Evolutionary conservation across 2,888 invertebrate genomes (phyloP).

Genomic region (Andrena trimmerana): DNA sequence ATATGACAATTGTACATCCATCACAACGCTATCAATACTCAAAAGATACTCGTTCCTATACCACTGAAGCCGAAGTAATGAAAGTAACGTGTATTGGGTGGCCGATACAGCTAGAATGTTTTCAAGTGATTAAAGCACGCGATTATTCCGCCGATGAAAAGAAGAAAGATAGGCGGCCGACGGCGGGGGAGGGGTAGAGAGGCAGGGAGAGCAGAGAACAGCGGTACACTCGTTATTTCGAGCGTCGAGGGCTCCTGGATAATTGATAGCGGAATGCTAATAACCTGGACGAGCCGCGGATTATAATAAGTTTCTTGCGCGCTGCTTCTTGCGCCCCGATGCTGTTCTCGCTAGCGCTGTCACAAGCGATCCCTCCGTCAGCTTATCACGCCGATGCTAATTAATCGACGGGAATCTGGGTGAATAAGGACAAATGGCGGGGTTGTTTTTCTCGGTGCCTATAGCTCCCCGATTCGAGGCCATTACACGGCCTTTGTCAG

Average conservation of each 20-base stretch:
- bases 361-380: constrained; percentile 60
- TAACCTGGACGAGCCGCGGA: constrained; percentile 82
- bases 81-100: constrained; percentile 6
- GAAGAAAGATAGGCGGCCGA: constrained; percentile 24
- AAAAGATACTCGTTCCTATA: neutral
- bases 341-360: constrained; percentile 54
- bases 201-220: constrained; percentile 1
- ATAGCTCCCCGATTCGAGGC: neutral
- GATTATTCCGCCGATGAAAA: constrained; percentile 40
- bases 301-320: constrained; percentile 81
- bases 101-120: constrained; percentile 5
- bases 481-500: neutral
- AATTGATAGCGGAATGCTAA: constrained; percentile 84
- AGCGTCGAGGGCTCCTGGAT: constrained; percentile 69
- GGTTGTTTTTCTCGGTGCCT: constrained; percentile 17
- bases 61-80: neutral
- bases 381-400: constrained; percentile 67
- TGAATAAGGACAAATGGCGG: constrained; percentile 45
- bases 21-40: too few relatives aligned
- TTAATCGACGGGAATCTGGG: constrained; percentile 53
- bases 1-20: too few relatives aligned
- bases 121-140: constrained; percentile 40
- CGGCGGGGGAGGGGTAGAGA: neutral
- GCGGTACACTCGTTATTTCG: constrained; percentile 46
- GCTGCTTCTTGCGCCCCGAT: constrained; percentile 62